Evolutionary conservation across 2,797 vertebrate genomes (phyloP).

Genomic region (Tenualosa thibaudeaui): DNA sequence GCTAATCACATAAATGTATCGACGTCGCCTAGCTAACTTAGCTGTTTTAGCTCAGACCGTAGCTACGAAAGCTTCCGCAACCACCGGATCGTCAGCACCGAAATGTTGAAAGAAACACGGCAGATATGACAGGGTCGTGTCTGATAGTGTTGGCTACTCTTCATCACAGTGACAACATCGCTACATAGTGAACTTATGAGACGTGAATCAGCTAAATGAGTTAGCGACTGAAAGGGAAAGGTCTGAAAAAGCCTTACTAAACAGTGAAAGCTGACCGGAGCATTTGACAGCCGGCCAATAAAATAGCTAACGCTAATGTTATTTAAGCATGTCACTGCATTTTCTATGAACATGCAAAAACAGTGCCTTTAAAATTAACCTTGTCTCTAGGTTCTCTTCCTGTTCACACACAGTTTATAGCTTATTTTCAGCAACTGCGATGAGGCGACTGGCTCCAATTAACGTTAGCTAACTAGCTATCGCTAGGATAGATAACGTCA

Average conservation of each 20-base stretch:
- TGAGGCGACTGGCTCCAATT: neutral
- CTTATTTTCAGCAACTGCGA: neutral
- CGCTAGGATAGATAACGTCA: neutral
- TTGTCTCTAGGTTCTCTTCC: neutral
- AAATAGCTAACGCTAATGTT: neutral
- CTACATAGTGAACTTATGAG: neutral
- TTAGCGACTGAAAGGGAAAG: neutral
- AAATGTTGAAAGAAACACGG: neutral
- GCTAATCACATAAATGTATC: no score
- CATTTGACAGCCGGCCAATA: constrained; percentile 21
- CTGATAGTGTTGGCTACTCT: neutral
- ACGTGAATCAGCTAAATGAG: neutral
- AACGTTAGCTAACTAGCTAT: neutral
- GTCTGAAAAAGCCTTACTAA: neutral
- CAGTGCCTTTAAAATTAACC: neutral
- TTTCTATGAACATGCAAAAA: neutral
- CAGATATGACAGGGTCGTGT: neutral
- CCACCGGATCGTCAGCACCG: neutral
- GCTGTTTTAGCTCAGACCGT: neutral
- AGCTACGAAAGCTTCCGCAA: neutral
- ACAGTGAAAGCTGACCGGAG: neutral
- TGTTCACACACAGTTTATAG: no score
- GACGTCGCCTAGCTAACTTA: neutral
- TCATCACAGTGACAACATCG: neutral
- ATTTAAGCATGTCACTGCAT: neutral